These are phyloP conservation scores for Eonycteris spelaea DNA, from an alignment of 2,113 vertebrate species.

Conservation along the genomic window DNA sequence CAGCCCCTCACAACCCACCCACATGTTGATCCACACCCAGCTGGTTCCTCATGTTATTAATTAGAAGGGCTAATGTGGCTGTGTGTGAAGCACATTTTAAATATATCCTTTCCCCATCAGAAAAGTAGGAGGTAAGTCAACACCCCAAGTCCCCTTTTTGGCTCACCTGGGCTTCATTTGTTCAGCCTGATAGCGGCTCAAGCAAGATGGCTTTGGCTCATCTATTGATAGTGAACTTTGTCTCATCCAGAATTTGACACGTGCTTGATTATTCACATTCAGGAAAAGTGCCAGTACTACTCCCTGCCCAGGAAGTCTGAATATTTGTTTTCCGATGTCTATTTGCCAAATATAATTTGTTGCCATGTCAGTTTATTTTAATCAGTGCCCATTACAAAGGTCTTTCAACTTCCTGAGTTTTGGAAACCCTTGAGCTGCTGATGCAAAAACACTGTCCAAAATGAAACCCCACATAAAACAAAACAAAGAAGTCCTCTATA, in stretches of 20 bases:
- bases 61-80: neutral
- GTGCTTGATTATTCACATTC: constrained; percentile 80
- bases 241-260: constrained; percentile 71
- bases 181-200: neutral
- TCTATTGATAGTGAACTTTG: constrained; percentile 61
- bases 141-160: neutral
- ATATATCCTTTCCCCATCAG: neutral
- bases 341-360: constrained; percentile 84
- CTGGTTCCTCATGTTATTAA: neutral
- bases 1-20: neutral
- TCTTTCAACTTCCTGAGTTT: constrained; percentile 77
- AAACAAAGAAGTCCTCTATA: neutral
- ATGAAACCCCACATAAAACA: neutral
- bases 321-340: constrained; percentile 83
- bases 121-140: neutral
- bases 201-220: constrained; percentile 59
- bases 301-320: constrained; percentile 85
- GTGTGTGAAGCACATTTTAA: neutral
- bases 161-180: constrained; percentile 25
- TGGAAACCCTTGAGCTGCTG: constrained; percentile 71
- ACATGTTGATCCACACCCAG: neutral
- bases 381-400: constrained; percentile 78
- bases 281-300: constrained; percentile 80
- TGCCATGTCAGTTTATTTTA: constrained; percentile 84
- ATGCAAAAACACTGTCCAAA: constrained; percentile 52